These are phyloP conservation scores for Ictidomys tridecemlineatus DNA, from an alignment of 2,113 vertebrate species.

Conservation along the genomic window DNA sequence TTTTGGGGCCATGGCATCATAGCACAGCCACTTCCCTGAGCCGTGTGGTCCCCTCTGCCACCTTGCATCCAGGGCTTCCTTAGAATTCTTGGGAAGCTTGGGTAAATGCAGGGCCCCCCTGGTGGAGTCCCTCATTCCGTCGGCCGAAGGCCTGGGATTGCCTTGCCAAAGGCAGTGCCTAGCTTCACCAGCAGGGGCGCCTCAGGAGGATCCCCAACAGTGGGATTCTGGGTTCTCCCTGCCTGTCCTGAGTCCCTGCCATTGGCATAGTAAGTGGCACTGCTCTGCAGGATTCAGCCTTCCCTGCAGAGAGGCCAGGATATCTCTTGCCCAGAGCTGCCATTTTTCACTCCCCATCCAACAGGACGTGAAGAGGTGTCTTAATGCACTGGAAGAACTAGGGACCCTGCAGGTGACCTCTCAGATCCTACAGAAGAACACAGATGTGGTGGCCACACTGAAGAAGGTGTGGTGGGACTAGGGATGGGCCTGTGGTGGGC, in stretches of 20 bases:
- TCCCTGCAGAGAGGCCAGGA: neutral
- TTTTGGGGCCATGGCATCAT: accelerated
- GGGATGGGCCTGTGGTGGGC: too few relatives aligned
- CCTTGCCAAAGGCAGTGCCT: neutral
- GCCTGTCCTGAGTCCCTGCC: neutral
- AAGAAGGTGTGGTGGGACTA: constrained; percentile 91
- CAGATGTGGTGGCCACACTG: constrained; percentile 96
- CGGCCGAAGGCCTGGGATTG: neutral
- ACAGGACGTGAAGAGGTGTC: constrained; percentile 96
- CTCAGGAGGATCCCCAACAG: neutral
- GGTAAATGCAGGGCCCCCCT: neutral
- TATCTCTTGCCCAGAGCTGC: too few relatives aligned
- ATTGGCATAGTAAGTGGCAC: too few relatives aligned
- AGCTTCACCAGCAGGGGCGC: neutral
- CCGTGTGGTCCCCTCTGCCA: neutral
- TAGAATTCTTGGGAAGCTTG: neutral
- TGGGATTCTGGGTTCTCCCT: neutral
- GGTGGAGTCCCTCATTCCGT: neutral
- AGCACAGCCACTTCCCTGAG: neutral
- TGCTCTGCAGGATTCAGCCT: too few relatives aligned
- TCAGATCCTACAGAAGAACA: constrained; percentile 97
- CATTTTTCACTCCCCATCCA: neutral
- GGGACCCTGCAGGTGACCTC: constrained; percentile 95
- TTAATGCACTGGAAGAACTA: constrained; percentile 94
- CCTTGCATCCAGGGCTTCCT: neutral